Conservation (phyloP, 2,113 vertebrate genomes). For the Heterocephalus glaber region DNA sequence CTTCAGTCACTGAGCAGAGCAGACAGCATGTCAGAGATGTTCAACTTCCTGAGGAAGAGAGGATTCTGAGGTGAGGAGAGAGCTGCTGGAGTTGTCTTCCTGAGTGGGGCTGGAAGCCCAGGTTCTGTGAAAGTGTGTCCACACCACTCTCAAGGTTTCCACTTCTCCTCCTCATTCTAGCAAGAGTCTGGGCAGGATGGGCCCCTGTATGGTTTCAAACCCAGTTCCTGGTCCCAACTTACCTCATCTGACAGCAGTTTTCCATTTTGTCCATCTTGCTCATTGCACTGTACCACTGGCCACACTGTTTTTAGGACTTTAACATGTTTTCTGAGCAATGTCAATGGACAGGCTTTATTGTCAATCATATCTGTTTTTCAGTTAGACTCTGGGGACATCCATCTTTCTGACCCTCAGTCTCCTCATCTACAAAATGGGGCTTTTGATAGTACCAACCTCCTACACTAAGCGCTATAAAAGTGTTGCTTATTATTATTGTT, state of each 20-base stretch:
- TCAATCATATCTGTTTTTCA: not conserved
- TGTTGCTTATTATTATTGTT: not conserved
- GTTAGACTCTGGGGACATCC: not conserved
- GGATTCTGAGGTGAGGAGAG: not conserved
- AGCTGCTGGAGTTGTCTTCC: not conserved
- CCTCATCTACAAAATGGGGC: not conserved
- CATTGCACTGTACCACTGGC: not conserved
- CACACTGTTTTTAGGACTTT: not conserved
- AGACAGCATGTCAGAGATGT: not conserved
- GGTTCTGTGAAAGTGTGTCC: fast-evolving
- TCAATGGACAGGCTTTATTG: not conserved
- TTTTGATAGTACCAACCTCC: not conserved
- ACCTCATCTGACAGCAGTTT: not conserved
- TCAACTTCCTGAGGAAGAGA: constrained; percentile 19
- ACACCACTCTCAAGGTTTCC: not conserved
- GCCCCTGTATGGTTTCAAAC: not conserved
- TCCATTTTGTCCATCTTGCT: not conserved
- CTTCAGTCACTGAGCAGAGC: constrained; percentile 10
- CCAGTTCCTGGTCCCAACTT: not conserved
- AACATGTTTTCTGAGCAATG: not conserved
- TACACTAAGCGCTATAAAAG: not conserved
- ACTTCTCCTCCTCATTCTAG: not conserved
- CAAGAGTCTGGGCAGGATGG: not conserved
- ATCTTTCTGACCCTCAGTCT: not conserved
- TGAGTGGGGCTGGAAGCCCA: not conserved